Percentiles rank a stretch among this genome's conserved stretches.
Conservation (phyloP, 2,888 invertebrate genomes). For the Chirona hameri region DNA sequence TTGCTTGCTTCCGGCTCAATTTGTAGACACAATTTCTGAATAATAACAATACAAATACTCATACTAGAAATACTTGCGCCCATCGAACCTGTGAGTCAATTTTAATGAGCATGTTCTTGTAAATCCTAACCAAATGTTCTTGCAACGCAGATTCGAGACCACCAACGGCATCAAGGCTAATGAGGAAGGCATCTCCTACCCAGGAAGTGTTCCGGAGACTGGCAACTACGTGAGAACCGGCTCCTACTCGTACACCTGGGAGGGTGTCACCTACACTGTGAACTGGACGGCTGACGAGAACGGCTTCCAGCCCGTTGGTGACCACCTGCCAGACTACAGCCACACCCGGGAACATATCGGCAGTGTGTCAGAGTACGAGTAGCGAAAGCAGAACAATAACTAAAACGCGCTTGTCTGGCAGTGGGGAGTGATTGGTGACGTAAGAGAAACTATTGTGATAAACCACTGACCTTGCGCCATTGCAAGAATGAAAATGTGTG, state of each 20-base stretch:
- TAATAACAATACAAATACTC: too few relatives aligned
- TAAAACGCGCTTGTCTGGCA: neutral
- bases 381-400: too few relatives aligned
- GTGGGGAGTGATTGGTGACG: neutral
- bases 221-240: conserved; percentile 28
- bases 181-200: conserved; percentile 7
- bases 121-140: too few relatives aligned
- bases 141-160: neutral
- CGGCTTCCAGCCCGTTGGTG: conserved; percentile 6
- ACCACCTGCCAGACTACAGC: conserved; percentile 27
- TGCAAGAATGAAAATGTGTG: too few relatives aligned
- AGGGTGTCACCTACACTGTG: conserved; percentile 28
- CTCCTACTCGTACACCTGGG: conserved; percentile 5
- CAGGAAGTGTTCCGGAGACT: neutral
- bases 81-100: too few relatives aligned
- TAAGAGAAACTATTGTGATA: too few relatives aligned
- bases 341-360: conserved; percentile 25
- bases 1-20: too few relatives aligned
- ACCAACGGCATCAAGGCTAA: conserved; percentile 7
- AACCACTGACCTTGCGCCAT: too few relatives aligned
- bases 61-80: too few relatives aligned
- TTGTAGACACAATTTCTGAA: too few relatives aligned
- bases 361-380: neutral
- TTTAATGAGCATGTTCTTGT: too few relatives aligned
- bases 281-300: conserved; percentile 26